These are phyloP conservation scores for Eupithecia dodoneata DNA, from an alignment of 2,888 invertebrate species.

Conservation along the genomic window DNA sequence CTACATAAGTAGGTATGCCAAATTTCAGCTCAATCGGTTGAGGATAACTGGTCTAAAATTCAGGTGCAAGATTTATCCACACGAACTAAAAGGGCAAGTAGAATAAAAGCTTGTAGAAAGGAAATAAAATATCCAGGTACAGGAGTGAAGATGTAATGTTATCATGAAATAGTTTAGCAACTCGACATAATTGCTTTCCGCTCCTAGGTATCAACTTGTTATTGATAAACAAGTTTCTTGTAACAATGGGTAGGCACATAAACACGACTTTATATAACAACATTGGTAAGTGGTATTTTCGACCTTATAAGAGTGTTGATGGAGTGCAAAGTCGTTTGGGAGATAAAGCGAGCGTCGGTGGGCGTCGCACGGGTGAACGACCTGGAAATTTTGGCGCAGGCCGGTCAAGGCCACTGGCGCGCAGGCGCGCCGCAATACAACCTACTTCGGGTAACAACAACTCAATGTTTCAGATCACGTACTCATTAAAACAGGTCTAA, in stretches of 20 bases:
- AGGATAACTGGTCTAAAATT: no score
- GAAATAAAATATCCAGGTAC: no score
- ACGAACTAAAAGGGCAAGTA: no score
- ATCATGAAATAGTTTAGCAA: constrained; percentile 21
- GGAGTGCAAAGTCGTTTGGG: constrained; percentile 61
- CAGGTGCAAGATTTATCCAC: no score
- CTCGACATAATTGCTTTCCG: constrained; percentile 53
- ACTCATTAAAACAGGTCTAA: constrained; percentile 5
- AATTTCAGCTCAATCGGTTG: no score
- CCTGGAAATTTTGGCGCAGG: constrained; percentile 84
- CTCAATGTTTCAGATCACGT: constrained; percentile 3
- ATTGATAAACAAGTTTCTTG: constrained; percentile 80
- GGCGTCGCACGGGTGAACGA: constrained; percentile 79
- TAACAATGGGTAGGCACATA: constrained; percentile 73
- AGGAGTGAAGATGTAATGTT: not conserved
- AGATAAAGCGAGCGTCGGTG: constrained; percentile 79
- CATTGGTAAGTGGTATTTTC: constrained; percentile 48
- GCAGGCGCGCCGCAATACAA: constrained; percentile 62
- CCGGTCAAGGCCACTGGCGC: constrained; percentile 81
- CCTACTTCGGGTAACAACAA: constrained; percentile 33
- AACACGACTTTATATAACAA: constrained; percentile 76
- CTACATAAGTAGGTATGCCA: no score
- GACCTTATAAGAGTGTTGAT: constrained; percentile 41
- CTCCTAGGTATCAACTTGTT: constrained; percentile 57
- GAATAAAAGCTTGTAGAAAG: no score